Evolutionary conservation across 2,113 vertebrate species (phyloP).

Genomic region (Anas platyrhynchos): DNA sequence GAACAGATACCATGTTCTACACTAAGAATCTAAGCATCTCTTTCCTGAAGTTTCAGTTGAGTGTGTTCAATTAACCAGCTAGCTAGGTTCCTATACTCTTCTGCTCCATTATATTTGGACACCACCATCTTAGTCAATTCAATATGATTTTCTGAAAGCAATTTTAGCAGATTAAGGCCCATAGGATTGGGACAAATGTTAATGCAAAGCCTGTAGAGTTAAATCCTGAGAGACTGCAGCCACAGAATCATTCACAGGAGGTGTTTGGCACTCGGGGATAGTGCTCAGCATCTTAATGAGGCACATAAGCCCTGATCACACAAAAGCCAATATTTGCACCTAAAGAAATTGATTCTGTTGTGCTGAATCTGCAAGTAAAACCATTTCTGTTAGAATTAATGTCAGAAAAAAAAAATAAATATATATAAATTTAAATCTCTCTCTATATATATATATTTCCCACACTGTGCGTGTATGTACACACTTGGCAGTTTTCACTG

Average conservation of each 20-base stretch:
- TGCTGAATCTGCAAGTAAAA: conserved; percentile 40
- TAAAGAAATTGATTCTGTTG: conserved; percentile 47
- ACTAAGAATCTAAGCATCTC: not conserved
- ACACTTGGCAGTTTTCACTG: not conserved
- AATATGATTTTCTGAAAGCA: conserved; percentile 20
- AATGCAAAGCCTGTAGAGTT: not conserved
- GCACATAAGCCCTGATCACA: conserved; percentile 37
- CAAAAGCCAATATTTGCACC: conserved; percentile 56
- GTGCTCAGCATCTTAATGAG: conserved; percentile 60
- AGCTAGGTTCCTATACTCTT: not conserved
- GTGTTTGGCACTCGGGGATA: not conserved
- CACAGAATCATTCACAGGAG: conserved; percentile 31
- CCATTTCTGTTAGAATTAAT: not conserved
- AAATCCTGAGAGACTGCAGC: not conserved
- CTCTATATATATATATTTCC: no score
- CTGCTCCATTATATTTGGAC: not conserved
- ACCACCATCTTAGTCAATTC: not conserved
- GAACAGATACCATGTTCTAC: not conserved
- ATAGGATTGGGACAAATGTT: not conserved
- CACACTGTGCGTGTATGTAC: not conserved
- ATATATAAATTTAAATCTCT: no score
- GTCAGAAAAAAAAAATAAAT: not conserved
- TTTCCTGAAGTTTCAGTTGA: not conserved
- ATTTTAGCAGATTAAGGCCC: conserved; percentile 34
- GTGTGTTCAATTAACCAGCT: not conserved